Percentiles rank a stretch among this genome's conserved stretches.
phyloP scores from a whole-genome alignment of 2,888 invertebrate genomes.

The Suillia variegata region DNA sequence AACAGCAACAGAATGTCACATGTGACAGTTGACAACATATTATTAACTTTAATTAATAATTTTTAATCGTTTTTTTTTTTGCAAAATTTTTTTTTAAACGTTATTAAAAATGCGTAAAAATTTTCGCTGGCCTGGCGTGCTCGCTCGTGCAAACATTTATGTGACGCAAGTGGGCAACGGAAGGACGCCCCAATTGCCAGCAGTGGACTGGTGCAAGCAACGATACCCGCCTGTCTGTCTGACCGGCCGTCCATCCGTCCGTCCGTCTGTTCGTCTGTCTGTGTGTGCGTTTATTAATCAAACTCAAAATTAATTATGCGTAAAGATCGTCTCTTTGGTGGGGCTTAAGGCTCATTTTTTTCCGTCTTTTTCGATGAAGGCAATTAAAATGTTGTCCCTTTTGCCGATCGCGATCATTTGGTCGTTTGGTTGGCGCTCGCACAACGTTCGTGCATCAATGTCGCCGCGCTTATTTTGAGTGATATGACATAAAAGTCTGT shows the following conservation, averaged over 20 bases:
- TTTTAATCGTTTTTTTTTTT: too few species aligned
- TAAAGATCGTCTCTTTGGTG: conserved; percentile 4
- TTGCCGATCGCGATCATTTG: too few species aligned
- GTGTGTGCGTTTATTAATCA: conserved; percentile 41
- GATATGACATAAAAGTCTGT: conserved; percentile 7
- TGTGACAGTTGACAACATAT: conserved; percentile 42
- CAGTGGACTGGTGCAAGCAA: neutral
- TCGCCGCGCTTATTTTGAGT: neutral
- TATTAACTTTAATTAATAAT: conserved; percentile 29
- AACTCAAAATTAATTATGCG: conserved; percentile 45
- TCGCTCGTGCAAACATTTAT: conserved; percentile 29
- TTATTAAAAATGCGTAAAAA: conserved; percentile 35
- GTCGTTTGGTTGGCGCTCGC: too few species aligned
- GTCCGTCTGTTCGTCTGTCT: neutral
- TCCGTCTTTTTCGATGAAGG: conserved; percentile 15
- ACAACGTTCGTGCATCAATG: conserved; percentile 2
- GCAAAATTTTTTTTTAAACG: too few species aligned
- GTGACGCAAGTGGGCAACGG: conserved; percentile 22
- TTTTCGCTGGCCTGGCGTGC: neutral
- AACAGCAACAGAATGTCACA: conserved; percentile 21
- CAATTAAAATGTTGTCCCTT: conserved; percentile 41
- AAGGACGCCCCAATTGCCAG: neutral
- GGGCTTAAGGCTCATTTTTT: neutral
- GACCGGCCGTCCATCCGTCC: too few species aligned
- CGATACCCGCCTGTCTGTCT: neutral